phyloP scores from a whole-genome alignment of 1,140 invertebrate genomes.

The Lerema accius region DNA sequence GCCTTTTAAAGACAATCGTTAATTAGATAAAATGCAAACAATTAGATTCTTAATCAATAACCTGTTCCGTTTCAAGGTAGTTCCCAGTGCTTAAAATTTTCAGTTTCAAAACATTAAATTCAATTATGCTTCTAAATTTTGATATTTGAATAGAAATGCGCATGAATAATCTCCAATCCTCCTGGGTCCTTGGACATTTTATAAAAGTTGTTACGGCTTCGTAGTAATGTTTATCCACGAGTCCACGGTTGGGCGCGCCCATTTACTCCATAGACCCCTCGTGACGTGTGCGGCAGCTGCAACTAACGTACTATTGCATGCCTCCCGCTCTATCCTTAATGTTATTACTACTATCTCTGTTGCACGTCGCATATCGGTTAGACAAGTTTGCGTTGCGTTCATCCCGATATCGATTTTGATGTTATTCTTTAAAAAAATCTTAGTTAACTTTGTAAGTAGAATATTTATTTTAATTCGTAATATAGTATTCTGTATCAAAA shows the following conservation, averaged over 20 bases:
- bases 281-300: conserved; percentile 73
- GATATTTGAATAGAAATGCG: not conserved
- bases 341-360: conserved; percentile 47
- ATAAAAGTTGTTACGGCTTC: conserved; percentile 18
- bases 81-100: not conserved
- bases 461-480: not conserved
- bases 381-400: conserved; percentile 33
- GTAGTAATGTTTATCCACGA: conserved; percentile 44
- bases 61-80: conserved; percentile 11
- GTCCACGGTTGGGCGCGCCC: conserved; percentile 52
- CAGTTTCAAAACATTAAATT: not conserved
- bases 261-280: conserved; percentile 64
- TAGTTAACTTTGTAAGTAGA: conserved; percentile 12
- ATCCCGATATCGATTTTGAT: conserved; percentile 59
- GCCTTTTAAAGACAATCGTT: conserved; percentile 24
- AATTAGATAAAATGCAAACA: conserved; percentile 27
- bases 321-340: conserved; percentile 43
- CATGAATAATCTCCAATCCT: not conserved
- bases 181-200: not conserved
- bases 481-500: too few relatives aligned
- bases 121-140: too few relatives aligned
- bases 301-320: conserved; percentile 58
- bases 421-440: conserved; percentile 10
- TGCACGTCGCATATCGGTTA: conserved; percentile 40
- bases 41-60: conserved; percentile 26